These are phyloP conservation scores for Agrochola lota DNA, from an alignment of 2,888 invertebrate genomes.

Conservation along the genomic window DNA sequence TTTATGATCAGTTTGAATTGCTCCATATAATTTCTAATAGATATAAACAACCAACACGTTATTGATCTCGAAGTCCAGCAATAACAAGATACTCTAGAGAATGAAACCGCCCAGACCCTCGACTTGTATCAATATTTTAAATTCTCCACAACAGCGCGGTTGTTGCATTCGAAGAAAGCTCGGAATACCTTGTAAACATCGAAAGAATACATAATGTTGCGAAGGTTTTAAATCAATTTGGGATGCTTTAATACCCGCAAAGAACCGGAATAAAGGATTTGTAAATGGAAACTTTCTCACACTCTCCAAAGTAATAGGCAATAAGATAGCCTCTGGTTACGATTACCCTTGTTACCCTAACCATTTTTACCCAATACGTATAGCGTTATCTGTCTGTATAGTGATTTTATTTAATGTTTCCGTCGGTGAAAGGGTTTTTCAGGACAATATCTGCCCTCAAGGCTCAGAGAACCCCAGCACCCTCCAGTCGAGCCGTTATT, in stretches of 20 bases:
- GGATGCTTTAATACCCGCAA: conserved; percentile 24
- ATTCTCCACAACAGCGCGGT: conserved; percentile 26
- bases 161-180: conserved; percentile 42
- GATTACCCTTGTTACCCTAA: conserved; percentile 58
- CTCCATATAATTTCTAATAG: not conserved
- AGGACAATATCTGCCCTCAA: conserved; percentile 64
- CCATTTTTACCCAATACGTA: conserved; percentile 64
- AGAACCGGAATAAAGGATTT: conserved; percentile 34
- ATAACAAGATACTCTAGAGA: conserved; percentile 20
- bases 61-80: conserved; percentile 19
- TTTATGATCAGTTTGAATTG: not conserved
- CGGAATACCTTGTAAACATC: conserved; percentile 46
- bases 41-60: conserved; percentile 10
- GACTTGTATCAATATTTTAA: conserved; percentile 44
- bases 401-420: conserved; percentile 76
- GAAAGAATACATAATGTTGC: conserved; percentile 33
- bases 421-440: conserved; percentile 68
- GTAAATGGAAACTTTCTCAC: conserved; percentile 49
- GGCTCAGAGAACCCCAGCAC: conserved; percentile 55
- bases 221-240: conserved; percentile 38
- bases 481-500: conserved; percentile 59
- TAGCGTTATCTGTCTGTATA: conserved; percentile 65
- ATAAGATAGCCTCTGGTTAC: conserved; percentile 48
- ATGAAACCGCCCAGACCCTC: conserved; percentile 12
- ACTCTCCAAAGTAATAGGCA: conserved; percentile 43